These are phyloP conservation scores for Hippocampus zosterae DNA, from an alignment of 2,113 vertebrate genomes.

Conservation along the genomic window DNA sequence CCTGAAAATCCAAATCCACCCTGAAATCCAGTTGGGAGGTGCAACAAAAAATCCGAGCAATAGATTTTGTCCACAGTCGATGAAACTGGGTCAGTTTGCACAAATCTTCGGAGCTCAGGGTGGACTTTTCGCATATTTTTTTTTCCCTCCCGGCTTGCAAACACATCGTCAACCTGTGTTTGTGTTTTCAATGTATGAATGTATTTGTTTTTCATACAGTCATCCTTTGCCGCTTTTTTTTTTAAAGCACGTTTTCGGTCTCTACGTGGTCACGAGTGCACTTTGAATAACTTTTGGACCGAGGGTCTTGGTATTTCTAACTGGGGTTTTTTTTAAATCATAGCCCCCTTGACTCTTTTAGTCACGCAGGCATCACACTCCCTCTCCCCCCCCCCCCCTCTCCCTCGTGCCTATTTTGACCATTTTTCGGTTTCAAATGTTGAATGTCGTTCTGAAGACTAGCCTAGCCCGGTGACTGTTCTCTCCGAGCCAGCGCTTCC, in stretches of 20 bases:
- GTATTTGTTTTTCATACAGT: not conserved
- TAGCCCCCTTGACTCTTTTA: not conserved
- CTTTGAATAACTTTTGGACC: conserved; percentile 43
- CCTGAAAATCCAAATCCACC: conserved; percentile 40
- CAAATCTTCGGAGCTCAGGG: conserved; percentile 12
- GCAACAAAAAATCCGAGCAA: not conserved
- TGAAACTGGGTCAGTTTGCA: conserved; percentile 3
- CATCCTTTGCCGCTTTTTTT: conserved; percentile 5
- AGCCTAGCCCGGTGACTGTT: conserved; percentile 39
- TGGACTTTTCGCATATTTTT: conserved; percentile 29
- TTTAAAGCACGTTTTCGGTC: not conserved
- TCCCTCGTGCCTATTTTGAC: conserved; percentile 49
- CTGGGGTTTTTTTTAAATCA: not conserved
- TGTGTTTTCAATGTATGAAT: not conserved
- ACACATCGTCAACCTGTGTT: conserved; percentile 3
- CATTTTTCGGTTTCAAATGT: conserved; percentile 36
- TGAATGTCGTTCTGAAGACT: conserved; percentile 61
- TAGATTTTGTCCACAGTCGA: not conserved
- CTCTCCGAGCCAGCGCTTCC: conserved; percentile 43
- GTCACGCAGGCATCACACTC: not conserved
- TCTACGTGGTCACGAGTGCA: conserved; percentile 37
- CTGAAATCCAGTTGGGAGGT: not conserved
- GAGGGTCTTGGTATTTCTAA: conserved; percentile 35
- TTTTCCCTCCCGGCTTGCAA: conserved; percentile 29
- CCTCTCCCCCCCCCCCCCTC: not conserved